These are phyloP conservation scores for Symphodus melops DNA, from an alignment of 2,113 vertebrate species.

Conservation along the genomic window DNA sequence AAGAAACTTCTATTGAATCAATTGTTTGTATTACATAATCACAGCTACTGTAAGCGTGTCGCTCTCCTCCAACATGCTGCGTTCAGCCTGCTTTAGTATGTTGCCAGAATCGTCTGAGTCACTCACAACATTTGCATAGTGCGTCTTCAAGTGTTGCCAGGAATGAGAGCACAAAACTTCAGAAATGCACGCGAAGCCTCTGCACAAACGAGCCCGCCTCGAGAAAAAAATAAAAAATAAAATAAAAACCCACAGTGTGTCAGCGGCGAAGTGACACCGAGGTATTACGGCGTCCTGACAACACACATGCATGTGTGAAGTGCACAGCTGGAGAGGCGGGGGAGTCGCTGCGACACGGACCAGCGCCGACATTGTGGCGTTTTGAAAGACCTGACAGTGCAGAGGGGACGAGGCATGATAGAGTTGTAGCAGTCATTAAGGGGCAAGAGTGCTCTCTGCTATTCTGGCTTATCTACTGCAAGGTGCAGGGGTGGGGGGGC, in stretches of 20 bases:
- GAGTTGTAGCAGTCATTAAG: slow-evolving; percentile 65
- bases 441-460: slow-evolving; percentile 53
- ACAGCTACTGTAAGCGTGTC: background rate
- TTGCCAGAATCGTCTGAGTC: slow-evolving; percentile 59
- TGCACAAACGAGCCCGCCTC: slow-evolving; percentile 26
- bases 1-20: too few relatives aligned
- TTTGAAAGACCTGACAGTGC: background rate
- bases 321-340: slow-evolving; percentile 28
- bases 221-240: too few relatives aligned
- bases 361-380: background rate
- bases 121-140: slow-evolving; percentile 62
- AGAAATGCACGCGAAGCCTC: slow-evolving; percentile 28
- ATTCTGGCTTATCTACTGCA: slow-evolving; percentile 66
- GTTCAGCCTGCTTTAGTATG: slow-evolving; percentile 6
- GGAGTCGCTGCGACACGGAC: slow-evolving; percentile 56
- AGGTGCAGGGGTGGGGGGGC: slow-evolving; percentile 62
- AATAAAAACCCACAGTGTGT: too few relatives aligned
- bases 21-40: too few relatives aligned
- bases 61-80: slow-evolving; percentile 19
- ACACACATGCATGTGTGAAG: slow-evolving; percentile 31
- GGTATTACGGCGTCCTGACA: slow-evolving; percentile 13
- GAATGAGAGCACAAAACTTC: slow-evolving; percentile 36
- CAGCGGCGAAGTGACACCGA: background rate
- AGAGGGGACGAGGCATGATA: slow-evolving; percentile 4
- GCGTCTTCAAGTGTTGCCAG: slow-evolving; percentile 32